A percentile compares a stretch with the other conserved stretches of the same genome.
Evolutionary conservation across 2,797 vertebrate genomes (phyloP).

Genomic region (Onychomys torridus): DNA sequence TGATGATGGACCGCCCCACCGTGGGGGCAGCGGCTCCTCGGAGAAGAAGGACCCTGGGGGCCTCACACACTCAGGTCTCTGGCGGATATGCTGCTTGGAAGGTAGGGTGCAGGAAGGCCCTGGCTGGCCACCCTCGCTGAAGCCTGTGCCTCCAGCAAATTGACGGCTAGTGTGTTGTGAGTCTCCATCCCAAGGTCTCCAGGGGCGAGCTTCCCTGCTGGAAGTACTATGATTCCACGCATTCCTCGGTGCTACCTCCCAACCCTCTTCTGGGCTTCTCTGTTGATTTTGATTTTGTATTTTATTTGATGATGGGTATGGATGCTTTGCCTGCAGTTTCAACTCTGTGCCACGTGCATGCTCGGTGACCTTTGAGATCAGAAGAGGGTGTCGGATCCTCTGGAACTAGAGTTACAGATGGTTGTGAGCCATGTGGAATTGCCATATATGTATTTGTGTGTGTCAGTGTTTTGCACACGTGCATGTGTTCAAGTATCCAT

Average conservation of each 20-base stretch:
- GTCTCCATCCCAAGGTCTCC: neutral
- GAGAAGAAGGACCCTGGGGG: constrained; percentile 94
- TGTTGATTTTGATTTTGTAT: neutral
- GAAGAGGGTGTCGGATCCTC: neutral
- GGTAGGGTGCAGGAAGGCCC: constrained; percentile 85
- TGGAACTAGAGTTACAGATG: neutral
- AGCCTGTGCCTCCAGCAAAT: neutral
- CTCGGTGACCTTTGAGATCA: neutral
- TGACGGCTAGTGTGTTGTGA: neutral
- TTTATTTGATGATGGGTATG: neutral
- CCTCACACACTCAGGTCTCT: constrained; percentile 96
- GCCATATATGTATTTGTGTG: neutral
- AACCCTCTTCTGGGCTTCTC: neutral
- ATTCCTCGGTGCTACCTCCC: too few relatives aligned
- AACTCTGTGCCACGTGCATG: neutral
- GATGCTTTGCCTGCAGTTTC: neutral
- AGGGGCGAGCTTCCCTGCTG: neutral
- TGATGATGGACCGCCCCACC: constrained; percentile 90
- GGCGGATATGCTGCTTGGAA: constrained; percentile 97
- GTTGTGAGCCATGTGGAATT: neutral
- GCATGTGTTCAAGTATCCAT: neutral
- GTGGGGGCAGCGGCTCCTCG: constrained; percentile 18
- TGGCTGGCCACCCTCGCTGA: neutral
- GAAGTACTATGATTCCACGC: too few relatives aligned
- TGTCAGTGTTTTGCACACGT: neutral